These are phyloP conservation scores for Anthoscopus minutus DNA, from an alignment of 2,113 vertebrate species.

Conservation along the genomic window DNA sequence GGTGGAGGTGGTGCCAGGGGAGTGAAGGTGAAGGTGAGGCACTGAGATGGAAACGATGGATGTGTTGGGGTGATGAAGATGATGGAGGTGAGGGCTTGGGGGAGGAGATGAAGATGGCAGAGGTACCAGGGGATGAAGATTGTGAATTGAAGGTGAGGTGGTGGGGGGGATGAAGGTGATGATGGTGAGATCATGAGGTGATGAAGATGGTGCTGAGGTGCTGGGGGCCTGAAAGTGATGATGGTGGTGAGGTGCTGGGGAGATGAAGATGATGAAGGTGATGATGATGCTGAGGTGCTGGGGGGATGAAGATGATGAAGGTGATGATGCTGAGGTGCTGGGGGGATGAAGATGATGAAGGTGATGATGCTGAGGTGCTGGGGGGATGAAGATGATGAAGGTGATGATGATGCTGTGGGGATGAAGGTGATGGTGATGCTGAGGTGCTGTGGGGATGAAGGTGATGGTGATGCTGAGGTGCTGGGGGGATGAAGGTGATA, in stretches of 20 bases:
- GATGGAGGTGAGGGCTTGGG: background rate
- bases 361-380: conserved; percentile 58
- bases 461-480: no score
- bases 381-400: conserved; percentile 47
- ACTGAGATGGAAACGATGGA: accelerated
- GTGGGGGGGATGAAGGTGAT: conserved; percentile 66
- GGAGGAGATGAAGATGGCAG: no score
- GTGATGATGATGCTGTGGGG: background rate
- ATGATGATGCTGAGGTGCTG: conserved; percentile 17
- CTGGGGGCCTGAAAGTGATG: conserved; percentile 58
- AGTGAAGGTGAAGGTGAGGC: background rate
- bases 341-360: background rate
- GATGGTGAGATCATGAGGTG: conserved; percentile 71
- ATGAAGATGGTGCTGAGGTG: conserved; percentile 24
- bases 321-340: accelerated
- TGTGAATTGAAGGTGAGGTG: background rate
- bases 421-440: background rate
- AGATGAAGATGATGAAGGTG: no score
- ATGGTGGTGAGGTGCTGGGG: no score
- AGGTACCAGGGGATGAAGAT: no score
- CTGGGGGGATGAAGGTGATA: no score
- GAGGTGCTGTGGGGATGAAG: conserved; percentile 9
- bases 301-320: background rate
- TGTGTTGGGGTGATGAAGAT: background rate
- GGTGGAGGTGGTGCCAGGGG: background rate